phyloP scores from a whole-genome alignment of 1,140 invertebrate genomes.

The Scaptomyza pallida region DNA sequence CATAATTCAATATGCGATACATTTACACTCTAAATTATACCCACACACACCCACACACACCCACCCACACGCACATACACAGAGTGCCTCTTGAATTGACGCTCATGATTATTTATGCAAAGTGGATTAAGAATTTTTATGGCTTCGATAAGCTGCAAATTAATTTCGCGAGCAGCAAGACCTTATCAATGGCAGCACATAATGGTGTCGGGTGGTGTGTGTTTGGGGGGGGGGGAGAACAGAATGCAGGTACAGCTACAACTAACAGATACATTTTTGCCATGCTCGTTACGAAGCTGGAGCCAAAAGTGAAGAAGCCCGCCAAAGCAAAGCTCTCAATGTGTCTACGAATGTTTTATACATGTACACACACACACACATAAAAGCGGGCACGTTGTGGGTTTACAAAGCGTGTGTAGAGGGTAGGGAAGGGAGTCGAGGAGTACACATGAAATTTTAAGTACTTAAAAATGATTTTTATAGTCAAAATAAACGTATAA shows the following conservation, averaged over 20 bases:
- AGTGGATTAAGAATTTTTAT: slow-evolving; percentile 48
- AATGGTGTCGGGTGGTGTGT: background rate
- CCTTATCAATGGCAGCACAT: slow-evolving; percentile 6
- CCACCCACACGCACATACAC: background rate
- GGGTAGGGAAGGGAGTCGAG: background rate
- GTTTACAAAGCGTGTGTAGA: background rate
- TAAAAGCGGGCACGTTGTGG: background rate
- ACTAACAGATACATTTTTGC: slow-evolving; percentile 3
- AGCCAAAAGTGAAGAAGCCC: slow-evolving; percentile 30
- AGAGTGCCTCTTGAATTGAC: slow-evolving; percentile 35
- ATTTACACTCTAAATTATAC: background rate
- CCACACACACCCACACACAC: background rate
- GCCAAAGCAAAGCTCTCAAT: slow-evolving; percentile 27
- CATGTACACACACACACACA: too few relatives aligned
- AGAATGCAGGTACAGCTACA: slow-evolving; percentile 4
- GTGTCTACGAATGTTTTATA: slow-evolving; percentile 4
- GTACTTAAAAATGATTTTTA: background rate
- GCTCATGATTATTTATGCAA: slow-evolving; percentile 54
- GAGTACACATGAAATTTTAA: background rate
- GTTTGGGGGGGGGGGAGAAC: too few relatives aligned
- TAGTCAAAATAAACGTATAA: too few relatives aligned
- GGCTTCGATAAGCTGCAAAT: slow-evolving; percentile 53
- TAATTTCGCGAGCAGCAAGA: slow-evolving; percentile 43
- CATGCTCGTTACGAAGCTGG: background rate
- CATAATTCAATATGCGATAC: slow-evolving; percentile 28